These are phyloP conservation scores for Mirza zaza DNA, from an alignment of 2,113 vertebrate species.

Conservation along the genomic window DNA sequence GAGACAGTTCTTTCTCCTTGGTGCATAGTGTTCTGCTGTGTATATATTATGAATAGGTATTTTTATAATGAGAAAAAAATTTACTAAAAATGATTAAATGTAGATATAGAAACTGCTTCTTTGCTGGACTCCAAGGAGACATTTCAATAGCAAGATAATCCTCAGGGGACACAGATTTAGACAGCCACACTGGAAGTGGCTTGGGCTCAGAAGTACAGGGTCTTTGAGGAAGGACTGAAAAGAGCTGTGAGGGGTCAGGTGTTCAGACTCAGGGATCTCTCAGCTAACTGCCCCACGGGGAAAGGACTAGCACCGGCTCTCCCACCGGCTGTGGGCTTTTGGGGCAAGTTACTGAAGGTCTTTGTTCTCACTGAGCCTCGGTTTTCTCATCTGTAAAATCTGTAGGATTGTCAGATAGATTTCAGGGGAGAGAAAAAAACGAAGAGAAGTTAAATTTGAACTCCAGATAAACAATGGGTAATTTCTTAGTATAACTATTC, in stretches of 20 bases:
- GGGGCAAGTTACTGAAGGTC: not conserved
- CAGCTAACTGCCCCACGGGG: not conserved
- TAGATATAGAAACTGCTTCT: not conserved
- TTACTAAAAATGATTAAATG: not conserved
- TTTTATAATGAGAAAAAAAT: constrained; percentile 5
- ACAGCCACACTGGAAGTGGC: accelerated
- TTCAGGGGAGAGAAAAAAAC: not conserved
- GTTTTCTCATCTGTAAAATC: not conserved
- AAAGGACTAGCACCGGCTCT: not conserved
- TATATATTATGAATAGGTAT: not conserved
- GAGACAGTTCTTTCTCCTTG: not conserved
- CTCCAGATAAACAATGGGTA: not conserved
- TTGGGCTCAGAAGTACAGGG: no score
- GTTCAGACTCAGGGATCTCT: not conserved
- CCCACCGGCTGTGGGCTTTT: not conserved
- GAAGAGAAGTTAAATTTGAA: not conserved
- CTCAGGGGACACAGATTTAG: not conserved
- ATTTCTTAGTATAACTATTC: not conserved
- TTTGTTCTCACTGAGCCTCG: not conserved
- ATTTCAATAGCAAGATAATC: not conserved
- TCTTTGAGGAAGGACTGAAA: not conserved
- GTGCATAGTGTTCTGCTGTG: not conserved
- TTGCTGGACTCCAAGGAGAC: not conserved
- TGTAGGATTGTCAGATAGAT: not conserved
- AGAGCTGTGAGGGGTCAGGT: not conserved